Conservation (phyloP, 1,140 invertebrate species). For the Conus ventricosus region DNA sequence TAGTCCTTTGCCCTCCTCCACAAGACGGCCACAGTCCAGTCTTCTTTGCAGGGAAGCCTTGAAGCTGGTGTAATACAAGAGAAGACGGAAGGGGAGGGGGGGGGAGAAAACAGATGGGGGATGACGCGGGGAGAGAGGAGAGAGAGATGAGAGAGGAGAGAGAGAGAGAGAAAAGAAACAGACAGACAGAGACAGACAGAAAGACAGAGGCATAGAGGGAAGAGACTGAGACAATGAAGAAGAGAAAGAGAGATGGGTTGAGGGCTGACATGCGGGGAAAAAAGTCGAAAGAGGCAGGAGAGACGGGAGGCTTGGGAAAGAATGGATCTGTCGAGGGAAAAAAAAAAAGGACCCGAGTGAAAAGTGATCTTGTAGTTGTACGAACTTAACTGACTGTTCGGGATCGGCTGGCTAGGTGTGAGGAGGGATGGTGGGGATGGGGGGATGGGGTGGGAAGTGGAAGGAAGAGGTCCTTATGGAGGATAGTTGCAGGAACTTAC, state of each 20-base stretch:
- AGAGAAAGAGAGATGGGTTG: background rate
- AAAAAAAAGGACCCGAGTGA: background rate
- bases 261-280: background rate
- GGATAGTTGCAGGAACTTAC: background rate
- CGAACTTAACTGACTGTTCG: too few species aligned
- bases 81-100: too few species aligned
- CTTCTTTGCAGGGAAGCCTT: too few species aligned
- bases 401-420: too few species aligned
- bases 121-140: background rate
- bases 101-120: background rate
- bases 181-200: slow-evolving; percentile 8
- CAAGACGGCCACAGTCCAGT: too few species aligned
- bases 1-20: too few species aligned
- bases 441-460: background rate
- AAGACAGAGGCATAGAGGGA: background rate
- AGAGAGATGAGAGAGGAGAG: slow-evolving; percentile 3
- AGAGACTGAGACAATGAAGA: background rate
- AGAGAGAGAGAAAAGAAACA: background rate
- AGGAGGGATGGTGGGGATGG: background rate
- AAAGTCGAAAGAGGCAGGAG: background rate
- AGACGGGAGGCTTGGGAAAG: background rate
- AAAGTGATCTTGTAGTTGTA: background rate
- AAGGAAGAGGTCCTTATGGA: background rate
- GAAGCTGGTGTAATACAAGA: too few species aligned
- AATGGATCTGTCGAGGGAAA: background rate